Evolutionary conservation across 2,113 vertebrate genomes (phyloP).

Genomic region (Ailurus styani): DNA sequence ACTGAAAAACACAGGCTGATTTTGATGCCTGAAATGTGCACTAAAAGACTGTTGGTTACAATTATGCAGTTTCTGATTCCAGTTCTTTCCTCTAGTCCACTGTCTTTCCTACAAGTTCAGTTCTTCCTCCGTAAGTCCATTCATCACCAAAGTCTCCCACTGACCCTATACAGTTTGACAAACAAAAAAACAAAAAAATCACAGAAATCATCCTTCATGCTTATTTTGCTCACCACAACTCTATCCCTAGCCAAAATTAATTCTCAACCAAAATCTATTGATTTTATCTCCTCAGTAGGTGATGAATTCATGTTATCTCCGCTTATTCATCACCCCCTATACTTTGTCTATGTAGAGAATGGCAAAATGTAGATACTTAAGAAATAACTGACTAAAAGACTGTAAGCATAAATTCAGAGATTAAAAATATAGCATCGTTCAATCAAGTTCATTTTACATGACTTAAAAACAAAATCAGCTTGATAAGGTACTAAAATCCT

Average conservation of each 20-base stretch:
- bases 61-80: background rate
- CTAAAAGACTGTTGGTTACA: background rate
- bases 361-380: background rate
- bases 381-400: background rate
- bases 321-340: background rate
- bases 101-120: background rate
- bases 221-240: background rate
- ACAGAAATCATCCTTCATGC: background rate
- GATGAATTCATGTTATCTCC: background rate
- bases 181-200: background rate
- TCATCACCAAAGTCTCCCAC: background rate
- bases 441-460: background rate
- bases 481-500: background rate
- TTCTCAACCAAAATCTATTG: background rate
- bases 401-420: background rate
- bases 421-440: background rate
- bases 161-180: background rate
- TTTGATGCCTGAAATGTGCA: background rate
- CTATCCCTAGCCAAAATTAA: background rate
- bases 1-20: background rate
- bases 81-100: background rate
- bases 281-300: background rate
- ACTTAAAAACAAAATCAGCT: background rate
- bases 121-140: background rate
- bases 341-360: background rate